Evolutionary conservation across 2,113 vertebrate genomes (phyloP).

Genomic region (Xerus inauris): DNA sequence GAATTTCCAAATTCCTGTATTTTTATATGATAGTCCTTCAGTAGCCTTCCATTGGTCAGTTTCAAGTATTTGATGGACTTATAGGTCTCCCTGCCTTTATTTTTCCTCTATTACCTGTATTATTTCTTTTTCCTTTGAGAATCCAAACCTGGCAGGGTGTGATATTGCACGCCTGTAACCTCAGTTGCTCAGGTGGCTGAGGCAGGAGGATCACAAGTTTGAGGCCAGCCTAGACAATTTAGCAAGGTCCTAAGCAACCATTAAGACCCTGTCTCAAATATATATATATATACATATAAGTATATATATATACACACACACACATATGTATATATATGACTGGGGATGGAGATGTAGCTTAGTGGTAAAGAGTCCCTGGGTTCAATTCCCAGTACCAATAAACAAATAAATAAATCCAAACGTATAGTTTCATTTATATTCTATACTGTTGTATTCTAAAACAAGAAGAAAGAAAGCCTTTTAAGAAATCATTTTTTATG

Average conservation of each 20-base stretch:
- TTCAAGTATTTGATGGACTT: conserved; percentile 23
- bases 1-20: neutral
- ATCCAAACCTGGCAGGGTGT: neutral
- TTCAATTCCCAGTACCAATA: no score
- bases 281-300: no score
- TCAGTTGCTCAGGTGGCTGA: no score
- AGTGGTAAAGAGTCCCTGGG: no score
- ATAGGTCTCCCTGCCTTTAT: neutral
- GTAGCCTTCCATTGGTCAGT: neutral
- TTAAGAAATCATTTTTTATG: conserved; percentile 53
- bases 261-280: no score
- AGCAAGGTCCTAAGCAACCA: no score
- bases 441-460: neutral
- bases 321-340: no score
- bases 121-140: neutral
- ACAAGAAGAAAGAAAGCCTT: neutral
- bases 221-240: no score
- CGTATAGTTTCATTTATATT: conserved; percentile 5
- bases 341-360: no score
- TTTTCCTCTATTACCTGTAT: neutral
- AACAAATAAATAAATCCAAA: neutral
- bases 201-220: no score
- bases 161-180: no score
- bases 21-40: conserved; percentile 23
- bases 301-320: no score